phyloP scores from a whole-genome alignment of 2,797 vertebrate species.

The Benthosema pterotum region DNA sequence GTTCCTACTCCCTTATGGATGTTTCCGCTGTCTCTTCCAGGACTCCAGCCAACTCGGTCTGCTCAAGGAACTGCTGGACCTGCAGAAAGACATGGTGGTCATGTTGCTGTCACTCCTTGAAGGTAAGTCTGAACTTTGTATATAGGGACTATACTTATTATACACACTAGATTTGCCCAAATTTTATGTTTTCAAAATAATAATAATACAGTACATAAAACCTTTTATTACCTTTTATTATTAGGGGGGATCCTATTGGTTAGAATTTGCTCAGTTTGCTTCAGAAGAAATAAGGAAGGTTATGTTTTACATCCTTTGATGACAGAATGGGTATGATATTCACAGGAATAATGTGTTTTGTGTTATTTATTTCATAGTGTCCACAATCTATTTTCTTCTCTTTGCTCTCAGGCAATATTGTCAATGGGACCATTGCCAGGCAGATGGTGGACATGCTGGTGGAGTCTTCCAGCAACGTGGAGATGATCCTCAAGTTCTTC shows the following conservation, averaged over 20 bases:
- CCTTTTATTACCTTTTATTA: too few relatives aligned
- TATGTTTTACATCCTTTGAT: too few relatives aligned
- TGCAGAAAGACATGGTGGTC: conserved; percentile 98
- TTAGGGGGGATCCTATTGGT: too few relatives aligned
- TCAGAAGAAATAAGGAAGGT: too few relatives aligned
- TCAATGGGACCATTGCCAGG: conserved; percentile 93
- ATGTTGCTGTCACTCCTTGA: conserved; percentile 95
- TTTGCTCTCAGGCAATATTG: conserved; percentile 86
- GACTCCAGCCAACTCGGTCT: conserved; percentile 94
- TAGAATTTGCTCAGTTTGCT: too few relatives aligned
- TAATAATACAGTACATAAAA: too few relatives aligned
- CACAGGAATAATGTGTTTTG: too few relatives aligned
- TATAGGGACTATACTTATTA: background rate
- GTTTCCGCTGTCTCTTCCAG: conserved; percentile 63
- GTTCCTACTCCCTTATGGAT: conserved; percentile 20
- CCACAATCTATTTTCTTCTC: background rate
- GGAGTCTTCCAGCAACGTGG: conserved; percentile 97
- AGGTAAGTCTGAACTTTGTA: conserved; percentile 70
- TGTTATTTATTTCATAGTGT: too few relatives aligned
- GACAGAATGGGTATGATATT: too few relatives aligned
- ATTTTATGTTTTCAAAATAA: too few relatives aligned
- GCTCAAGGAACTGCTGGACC: conserved; percentile 92
- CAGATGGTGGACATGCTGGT: conserved; percentile 99
- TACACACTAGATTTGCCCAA: too few relatives aligned
- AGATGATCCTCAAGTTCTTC: conserved; percentile 99